phyloP scores from a whole-genome alignment of 2,888 invertebrate species.

The Cheilosia urbana region DNA sequence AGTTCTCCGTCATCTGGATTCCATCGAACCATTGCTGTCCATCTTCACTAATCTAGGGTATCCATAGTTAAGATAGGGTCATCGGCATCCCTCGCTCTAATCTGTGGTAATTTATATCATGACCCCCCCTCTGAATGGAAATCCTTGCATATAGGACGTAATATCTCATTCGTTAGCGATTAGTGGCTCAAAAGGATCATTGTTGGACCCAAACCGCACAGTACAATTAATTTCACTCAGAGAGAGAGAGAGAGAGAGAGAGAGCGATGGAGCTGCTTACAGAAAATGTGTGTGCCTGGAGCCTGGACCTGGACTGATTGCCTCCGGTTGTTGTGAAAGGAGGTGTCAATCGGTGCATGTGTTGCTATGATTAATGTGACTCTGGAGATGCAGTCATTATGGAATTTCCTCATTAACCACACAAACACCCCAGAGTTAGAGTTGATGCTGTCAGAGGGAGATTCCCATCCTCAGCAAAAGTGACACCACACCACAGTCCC shows the following conservation, averaged over 20 bases:
- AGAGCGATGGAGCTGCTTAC: background rate
- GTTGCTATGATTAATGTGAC: conserved; percentile 50
- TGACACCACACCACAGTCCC: conserved; percentile 63
- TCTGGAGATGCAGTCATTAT: conserved; percentile 36
- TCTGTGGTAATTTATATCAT: conserved; percentile 42
- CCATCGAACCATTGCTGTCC: conserved; percentile 8
- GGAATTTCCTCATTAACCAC: conserved; percentile 61
- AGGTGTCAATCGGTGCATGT: conserved; percentile 53
- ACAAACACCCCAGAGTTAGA: background rate
- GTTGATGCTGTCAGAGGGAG: conserved; percentile 33
- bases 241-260: background rate
- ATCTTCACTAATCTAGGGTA: conserved; percentile 31
- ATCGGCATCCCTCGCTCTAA: conserved; percentile 14
- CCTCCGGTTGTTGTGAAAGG: conserved; percentile 48
- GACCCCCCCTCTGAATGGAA: background rate
- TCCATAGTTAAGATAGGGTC: conserved; percentile 3
- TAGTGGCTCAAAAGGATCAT: conserved; percentile 23
- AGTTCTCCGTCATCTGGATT: conserved; percentile 8
- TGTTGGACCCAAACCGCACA: conserved; percentile 8
- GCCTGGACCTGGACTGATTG: conserved; percentile 46
- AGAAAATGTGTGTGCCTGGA: conserved; percentile 6
- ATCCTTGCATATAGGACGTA: conserved; percentile 10
- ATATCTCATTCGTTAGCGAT: conserved; percentile 43
- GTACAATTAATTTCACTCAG: conserved; percentile 44
- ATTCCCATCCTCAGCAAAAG: conserved; percentile 42